Evolutionary conservation across 2,888 invertebrate genomes (phyloP).

Genomic region (Parnassius mnemosyne): DNA sequence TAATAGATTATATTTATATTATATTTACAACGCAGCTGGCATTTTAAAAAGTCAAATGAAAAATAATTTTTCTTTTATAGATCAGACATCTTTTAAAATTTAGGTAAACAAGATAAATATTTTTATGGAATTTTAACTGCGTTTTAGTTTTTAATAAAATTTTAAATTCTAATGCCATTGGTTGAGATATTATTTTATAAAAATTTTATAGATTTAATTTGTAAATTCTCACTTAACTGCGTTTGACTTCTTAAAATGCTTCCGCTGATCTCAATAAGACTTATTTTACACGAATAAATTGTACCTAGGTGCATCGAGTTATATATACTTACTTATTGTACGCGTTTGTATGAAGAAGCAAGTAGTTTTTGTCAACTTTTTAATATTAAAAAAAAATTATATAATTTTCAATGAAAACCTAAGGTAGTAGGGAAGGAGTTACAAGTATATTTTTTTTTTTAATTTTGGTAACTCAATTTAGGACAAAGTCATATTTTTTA

Average conservation of each 20-base stretch:
- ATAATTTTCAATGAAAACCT: slow-evolving; percentile 4
- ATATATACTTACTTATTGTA: slow-evolving; percentile 29
- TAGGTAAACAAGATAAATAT: slow-evolving; percentile 20
- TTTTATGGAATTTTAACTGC: slow-evolving; percentile 15
- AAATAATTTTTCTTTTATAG: slow-evolving; percentile 14
- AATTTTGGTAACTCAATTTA: slow-evolving; percentile 11
- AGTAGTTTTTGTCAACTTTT: slow-evolving; percentile 10
- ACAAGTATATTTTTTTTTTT: not conserved
- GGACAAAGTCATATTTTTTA: not conserved
- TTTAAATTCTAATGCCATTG: slow-evolving; percentile 10
- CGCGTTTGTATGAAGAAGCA: slow-evolving; percentile 28
- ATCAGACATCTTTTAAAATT: slow-evolving; percentile 22
- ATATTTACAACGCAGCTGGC: slow-evolving; percentile 59
- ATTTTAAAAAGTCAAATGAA: slow-evolving; percentile 43
- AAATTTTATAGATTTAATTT: slow-evolving; percentile 9
- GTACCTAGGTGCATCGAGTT: slow-evolving; percentile 65
- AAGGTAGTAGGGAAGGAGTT: not conserved
- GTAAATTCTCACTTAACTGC: slow-evolving; percentile 5
- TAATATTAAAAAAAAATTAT: slow-evolving; percentile 17
- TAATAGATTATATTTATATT: slow-evolving; percentile 41
- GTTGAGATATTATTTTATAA: slow-evolving; percentile 3
- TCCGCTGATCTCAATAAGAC: slow-evolving; percentile 34
- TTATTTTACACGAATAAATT: slow-evolving; percentile 52
- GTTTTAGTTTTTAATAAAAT: slow-evolving; percentile 13
- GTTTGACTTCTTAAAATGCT: slow-evolving; percentile 39